Conservation (phyloP, 2,888 invertebrate genomes). For the Agonopterix subpropinquella region DNA sequence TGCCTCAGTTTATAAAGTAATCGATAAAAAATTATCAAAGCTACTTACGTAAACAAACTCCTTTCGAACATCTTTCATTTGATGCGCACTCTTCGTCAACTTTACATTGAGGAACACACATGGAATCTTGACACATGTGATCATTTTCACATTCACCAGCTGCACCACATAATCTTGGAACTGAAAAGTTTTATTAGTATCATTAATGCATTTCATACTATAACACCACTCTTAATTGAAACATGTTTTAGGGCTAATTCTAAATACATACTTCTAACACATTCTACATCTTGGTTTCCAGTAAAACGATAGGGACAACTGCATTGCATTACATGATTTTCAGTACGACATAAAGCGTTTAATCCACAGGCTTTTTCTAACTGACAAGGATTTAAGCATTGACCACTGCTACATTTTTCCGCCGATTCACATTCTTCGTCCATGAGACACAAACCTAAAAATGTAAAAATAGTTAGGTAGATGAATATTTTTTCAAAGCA, state of each 20-base stretch:
- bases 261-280: constrained; percentile 82
- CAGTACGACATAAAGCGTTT: constrained; percentile 85
- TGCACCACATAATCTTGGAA: constrained; percentile 84
- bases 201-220: too few relatives aligned
- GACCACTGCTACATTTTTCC: constrained; percentile 89
- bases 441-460: constrained; percentile 83
- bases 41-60: constrained; percentile 85
- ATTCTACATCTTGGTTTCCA: constrained; percentile 88
- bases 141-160: constrained; percentile 83
- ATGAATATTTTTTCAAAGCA: background rate
- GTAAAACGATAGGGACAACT: constrained; percentile 90
- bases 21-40: background rate
- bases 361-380: constrained; percentile 87
- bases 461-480: background rate
- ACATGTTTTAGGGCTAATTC: too few relatives aligned
- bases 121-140: constrained; percentile 85
- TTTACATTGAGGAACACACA: constrained; percentile 86
- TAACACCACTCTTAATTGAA: too few relatives aligned
- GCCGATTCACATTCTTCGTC: constrained; percentile 86
- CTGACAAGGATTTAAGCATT: constrained; percentile 88
- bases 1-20: too few relatives aligned
- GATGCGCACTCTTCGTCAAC: constrained; percentile 89
- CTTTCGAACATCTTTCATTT: constrained; percentile 91
- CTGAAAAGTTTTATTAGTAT: constrained; percentile 52
- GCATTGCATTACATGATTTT: constrained; percentile 85